These are phyloP conservation scores for Synchiropus splendidus DNA, from an alignment of 2,113 vertebrate genomes.

Conservation along the genomic window DNA sequence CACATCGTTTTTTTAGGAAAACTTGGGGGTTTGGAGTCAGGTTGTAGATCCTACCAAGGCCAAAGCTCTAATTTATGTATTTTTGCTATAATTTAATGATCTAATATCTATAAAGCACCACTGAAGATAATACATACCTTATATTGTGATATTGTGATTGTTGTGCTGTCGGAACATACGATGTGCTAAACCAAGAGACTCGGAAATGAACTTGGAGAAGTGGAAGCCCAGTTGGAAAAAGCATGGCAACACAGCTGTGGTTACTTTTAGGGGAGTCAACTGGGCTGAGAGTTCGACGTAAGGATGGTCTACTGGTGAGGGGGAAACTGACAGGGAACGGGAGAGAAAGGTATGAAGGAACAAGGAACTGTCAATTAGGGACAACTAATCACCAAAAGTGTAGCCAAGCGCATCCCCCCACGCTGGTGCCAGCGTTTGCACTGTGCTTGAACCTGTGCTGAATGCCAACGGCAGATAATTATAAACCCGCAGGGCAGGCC, in stretches of 20 bases:
- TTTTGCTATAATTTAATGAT: too few relatives aligned
- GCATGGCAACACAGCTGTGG: conserved; percentile 5
- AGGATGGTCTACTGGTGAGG: conserved; percentile 2
- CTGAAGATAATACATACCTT: too few relatives aligned
- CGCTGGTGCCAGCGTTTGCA: conserved; percentile 63
- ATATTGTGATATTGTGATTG: too few relatives aligned
- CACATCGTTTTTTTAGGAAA: too few relatives aligned
- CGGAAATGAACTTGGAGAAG: too few relatives aligned
- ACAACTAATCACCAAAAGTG: conserved; percentile 67
- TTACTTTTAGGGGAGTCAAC: conserved; percentile 21
- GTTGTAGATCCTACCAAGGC: too few relatives aligned
- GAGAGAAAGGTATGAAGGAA: conserved; percentile 50
- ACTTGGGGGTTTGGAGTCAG: too few relatives aligned
- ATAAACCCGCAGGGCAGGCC: conserved; percentile 63
- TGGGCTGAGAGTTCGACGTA: conserved; percentile 26
- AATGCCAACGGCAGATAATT: conserved; percentile 71
- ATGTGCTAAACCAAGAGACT: too few relatives aligned
- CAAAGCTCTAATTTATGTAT: too few relatives aligned
- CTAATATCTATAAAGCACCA: too few relatives aligned
- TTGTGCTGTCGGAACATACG: too few relatives aligned
- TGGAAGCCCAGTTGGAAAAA: too few relatives aligned
- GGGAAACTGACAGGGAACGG: conserved; percentile 13
- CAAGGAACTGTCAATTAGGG: conserved; percentile 66
- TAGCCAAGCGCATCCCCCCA: conserved; percentile 65
- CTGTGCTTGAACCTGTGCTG: conserved; percentile 69